These are phyloP conservation scores for Bradypodion ventrale DNA, from an alignment of 2,797 vertebrate genomes.

Conservation along the genomic window DNA sequence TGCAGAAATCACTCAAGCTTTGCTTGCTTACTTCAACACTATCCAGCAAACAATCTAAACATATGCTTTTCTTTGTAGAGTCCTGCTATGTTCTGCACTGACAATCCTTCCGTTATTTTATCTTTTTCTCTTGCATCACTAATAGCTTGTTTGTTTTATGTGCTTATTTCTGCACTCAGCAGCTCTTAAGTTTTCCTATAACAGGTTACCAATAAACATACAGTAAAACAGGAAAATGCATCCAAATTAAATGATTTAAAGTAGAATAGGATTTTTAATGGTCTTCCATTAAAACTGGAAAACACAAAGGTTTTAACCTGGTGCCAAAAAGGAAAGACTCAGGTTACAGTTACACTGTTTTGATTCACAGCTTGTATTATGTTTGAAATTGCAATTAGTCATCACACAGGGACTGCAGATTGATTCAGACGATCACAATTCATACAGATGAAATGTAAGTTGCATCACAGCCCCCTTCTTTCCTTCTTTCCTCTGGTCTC, in stretches of 20 bases:
- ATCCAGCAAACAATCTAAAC: neutral
- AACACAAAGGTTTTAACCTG: neutral
- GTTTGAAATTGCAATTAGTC: too few species aligned
- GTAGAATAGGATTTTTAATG: neutral
- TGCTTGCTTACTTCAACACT: neutral
- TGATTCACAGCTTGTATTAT: too few species aligned
- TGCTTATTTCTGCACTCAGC: neutral
- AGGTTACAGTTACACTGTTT: too few species aligned
- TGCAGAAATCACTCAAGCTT: neutral
- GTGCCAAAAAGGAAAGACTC: neutral
- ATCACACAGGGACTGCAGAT: too few species aligned
- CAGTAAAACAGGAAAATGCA: neutral
- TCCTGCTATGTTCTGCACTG: neutral
- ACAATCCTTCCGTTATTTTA: neutral
- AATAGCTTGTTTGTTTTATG: too few species aligned
- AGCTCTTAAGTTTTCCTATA: neutral
- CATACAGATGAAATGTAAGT: too few species aligned
- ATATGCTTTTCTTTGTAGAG: neutral
- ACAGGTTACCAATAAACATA: neutral
- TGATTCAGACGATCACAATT: too few species aligned
- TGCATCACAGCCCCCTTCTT: too few species aligned
- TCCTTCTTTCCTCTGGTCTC: too few species aligned
- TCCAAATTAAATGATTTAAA: neutral
- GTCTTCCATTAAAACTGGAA: neutral
- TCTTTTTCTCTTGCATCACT: neutral